Percentiles rank a stretch among this genome's conserved stretches.
These are phyloP conservation scores for Xanthia togata DNA, from an alignment of 2,888 invertebrate species.

Conservation along the genomic window DNA sequence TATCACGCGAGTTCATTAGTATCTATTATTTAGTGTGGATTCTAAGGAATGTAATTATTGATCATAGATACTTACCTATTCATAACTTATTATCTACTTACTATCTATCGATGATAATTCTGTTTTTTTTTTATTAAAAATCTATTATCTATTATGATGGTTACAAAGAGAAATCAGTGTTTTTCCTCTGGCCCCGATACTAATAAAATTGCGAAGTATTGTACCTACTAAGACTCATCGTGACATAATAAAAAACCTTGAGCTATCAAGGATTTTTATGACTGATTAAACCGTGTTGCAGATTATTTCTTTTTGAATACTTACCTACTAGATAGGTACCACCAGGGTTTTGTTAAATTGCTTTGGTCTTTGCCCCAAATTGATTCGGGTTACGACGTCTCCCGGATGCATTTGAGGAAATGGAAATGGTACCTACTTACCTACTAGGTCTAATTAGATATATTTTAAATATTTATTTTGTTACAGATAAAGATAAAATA, in stretches of 20 bases:
- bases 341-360: background rate
- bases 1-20: too few relatives aligned
- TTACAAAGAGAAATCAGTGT: background rate
- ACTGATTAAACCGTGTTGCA: constrained; percentile 9
- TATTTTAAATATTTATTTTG: background rate
- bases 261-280: too few relatives aligned
- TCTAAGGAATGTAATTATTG: background rate
- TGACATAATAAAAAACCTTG: constrained; percentile 26
- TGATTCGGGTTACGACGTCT: background rate
- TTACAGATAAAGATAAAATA: constrained; percentile 8
- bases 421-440: background rate
- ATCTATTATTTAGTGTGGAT: background rate
- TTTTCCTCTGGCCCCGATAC: constrained; percentile 26
- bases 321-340: background rate
- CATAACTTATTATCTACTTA: background rate
- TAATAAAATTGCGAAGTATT: constrained; percentile 15
- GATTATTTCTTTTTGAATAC: constrained; percentile 21
- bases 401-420: background rate
- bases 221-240: constrained; percentile 6
- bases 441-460: background rate
- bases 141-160: background rate
- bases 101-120: background rate
- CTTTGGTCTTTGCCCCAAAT: background rate
- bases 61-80: constrained; percentile 1
- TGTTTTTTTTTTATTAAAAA: background rate